Conservation (phyloP, 2,797 vertebrate species). For the Cercopithecus mitis region DNA sequence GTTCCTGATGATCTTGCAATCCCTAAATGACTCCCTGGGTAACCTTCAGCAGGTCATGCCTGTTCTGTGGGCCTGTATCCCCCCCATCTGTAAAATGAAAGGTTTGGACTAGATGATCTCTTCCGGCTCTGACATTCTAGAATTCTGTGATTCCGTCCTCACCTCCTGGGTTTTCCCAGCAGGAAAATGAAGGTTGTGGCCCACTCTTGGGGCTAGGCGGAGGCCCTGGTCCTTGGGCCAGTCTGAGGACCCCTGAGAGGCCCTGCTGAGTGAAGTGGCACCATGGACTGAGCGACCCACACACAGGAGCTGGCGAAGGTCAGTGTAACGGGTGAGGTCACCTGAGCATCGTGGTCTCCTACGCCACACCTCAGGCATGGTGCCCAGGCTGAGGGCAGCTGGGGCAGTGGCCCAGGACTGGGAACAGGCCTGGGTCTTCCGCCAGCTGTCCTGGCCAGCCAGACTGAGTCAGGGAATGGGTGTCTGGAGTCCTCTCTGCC, state of each 20-base stretch:
- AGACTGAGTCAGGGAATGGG: constrained; percentile 56
- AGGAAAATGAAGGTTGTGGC: constrained; percentile 44
- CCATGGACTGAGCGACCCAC: constrained; percentile 63
- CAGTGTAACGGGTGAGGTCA: constrained; percentile 71
- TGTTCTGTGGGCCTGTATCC: constrained; percentile 56
- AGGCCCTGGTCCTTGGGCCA: constrained; percentile 26
- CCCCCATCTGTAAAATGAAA: constrained; percentile 63
- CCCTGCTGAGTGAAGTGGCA: constrained; percentile 33
- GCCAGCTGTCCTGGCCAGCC: constrained; percentile 43
- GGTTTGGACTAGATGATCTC: constrained; percentile 51
- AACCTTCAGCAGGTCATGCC: constrained; percentile 69
- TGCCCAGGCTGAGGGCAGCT: constrained; percentile 71
- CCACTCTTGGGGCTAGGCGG: constrained; percentile 24
- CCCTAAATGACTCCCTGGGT: constrained; percentile 55
- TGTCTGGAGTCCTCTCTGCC: constrained; percentile 40
- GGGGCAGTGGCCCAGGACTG: constrained; percentile 40
- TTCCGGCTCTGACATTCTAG: constrained; percentile 59
- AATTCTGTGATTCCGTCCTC: constrained; percentile 34
- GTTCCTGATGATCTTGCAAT: constrained; percentile 32
- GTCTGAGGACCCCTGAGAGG: constrained; percentile 43
- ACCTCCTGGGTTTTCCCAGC: constrained; percentile 42
- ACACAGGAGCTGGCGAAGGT: constrained; percentile 53
- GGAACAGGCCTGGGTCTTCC: constrained; percentile 27
- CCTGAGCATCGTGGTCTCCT: constrained; percentile 65
- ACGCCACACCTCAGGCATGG: constrained; percentile 72